These are phyloP conservation scores for Pygoscelis adeliae DNA, from an alignment of 2,113 vertebrate species.

Conservation along the genomic window DNA sequence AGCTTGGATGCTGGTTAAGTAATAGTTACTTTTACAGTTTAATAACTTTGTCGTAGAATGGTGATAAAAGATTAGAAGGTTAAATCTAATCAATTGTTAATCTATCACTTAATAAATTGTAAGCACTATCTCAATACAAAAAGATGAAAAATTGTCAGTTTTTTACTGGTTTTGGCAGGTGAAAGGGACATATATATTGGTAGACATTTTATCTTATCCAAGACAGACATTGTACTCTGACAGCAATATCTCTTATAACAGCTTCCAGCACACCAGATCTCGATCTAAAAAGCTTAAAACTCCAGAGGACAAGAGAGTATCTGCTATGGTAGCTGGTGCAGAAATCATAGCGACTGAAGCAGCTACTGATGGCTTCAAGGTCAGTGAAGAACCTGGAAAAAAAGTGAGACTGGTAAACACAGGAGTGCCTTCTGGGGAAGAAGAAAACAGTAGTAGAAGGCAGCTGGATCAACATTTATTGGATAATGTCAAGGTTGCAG, in stretches of 20 bases:
- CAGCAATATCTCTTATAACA: constrained; percentile 71
- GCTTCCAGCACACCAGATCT: constrained; percentile 80
- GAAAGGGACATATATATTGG: constrained; percentile 55
- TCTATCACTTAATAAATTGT: constrained; percentile 64
- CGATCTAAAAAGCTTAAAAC: constrained; percentile 89
- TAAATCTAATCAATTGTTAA: constrained; percentile 54
- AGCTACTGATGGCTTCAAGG: constrained; percentile 59
- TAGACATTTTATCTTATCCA: constrained; percentile 65
- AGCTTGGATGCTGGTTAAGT: not conserved
- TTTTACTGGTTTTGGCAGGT: constrained; percentile 53
- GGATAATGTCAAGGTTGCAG: constrained; percentile 77
- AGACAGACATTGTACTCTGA: constrained; percentile 66
- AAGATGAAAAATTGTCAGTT: constrained; percentile 54
- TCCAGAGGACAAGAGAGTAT: constrained; percentile 74
- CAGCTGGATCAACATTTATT: constrained; percentile 77
- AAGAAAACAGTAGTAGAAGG: constrained; percentile 64
- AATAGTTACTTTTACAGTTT: constrained; percentile 37
- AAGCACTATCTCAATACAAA: constrained; percentile 54
- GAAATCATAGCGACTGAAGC: constrained; percentile 50
- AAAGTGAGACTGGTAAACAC: constrained; percentile 54
- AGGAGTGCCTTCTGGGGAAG: constrained; percentile 51
- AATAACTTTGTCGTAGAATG: constrained; percentile 1
- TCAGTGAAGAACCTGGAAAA: constrained; percentile 67
- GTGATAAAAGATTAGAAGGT: constrained; percentile 33
- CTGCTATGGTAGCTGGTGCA: constrained; percentile 60